These are phyloP conservation scores for Taxidea taxus DNA, from an alignment of 2,113 vertebrate genomes.

Conservation along the genomic window DNA sequence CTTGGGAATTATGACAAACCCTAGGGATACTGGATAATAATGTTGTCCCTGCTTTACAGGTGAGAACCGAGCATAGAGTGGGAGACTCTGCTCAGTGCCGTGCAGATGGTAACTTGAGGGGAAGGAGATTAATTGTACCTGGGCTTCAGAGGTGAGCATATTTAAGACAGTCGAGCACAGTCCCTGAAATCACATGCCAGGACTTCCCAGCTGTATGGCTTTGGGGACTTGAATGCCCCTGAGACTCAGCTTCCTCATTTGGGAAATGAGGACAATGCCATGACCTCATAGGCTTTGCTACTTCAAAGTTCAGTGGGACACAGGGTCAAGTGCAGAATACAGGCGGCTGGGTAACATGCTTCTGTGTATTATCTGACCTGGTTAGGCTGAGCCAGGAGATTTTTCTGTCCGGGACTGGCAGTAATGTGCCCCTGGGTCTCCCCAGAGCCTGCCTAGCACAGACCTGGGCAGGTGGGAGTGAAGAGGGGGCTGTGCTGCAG, in stretches of 20 bases:
- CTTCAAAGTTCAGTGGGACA: background rate
- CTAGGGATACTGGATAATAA: too few relatives aligned
- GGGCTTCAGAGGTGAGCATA: too few relatives aligned
- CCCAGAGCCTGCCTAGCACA: background rate
- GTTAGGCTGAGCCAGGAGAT: background rate
- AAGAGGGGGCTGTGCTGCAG: too few relatives aligned
- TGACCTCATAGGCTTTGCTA: background rate
- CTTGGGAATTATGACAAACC: background rate
- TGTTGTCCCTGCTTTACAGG: background rate
- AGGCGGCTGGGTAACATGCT: fast-evolving
- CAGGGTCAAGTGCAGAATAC: background rate
- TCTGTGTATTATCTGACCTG: background rate
- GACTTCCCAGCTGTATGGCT: background rate
- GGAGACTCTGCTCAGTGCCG: background rate
- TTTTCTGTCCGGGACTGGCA: background rate
- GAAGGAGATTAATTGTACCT: background rate
- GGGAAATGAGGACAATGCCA: too few relatives aligned
- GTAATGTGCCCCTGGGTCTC: fast-evolving
- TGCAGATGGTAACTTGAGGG: background rate
- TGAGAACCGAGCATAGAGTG: background rate
- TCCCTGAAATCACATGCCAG: background rate
- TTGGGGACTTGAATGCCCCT: too few relatives aligned
- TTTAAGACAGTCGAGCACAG: fast-evolving
- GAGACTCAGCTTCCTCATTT: background rate
- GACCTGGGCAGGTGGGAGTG: fast-evolving